Base-by-base conservation (phyloP, 2,113 vertebrate genomes). In the Tragulus kanchil region DNA sequence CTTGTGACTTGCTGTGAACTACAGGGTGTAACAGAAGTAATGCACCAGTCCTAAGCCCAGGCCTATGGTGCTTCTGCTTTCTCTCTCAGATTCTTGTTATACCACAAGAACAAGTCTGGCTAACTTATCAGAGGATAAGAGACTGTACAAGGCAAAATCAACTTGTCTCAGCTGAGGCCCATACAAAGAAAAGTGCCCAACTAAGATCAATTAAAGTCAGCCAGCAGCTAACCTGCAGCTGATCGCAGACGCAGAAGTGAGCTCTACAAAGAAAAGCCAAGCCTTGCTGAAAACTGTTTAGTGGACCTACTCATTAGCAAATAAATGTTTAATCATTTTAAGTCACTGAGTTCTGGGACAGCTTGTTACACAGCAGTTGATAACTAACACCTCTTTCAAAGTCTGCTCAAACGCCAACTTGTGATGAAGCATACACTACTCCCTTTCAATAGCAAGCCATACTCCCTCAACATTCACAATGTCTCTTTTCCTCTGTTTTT, bases 301-400 rank as follows among this genome's bases (percentile, higher is more conserved):
- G 31, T 6, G 84, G 42, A 59, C 23, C 71, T 85, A 71, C 26
- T 92, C 54, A 67, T 26, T 8, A 92, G 73, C 21, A 36, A 45
- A 94, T 17, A 89, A 82, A 69, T 28, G 31, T 67, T 94, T 81
- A 90, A 90, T 19, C 90, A 48, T 86, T 77, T 86, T 83, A 89
- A 95, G 81, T 31, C 56, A 87, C 5, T 86, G 58, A 96, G 48
- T 83, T 92, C 82, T n/a, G 19, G 54, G 28, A 36, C 25, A 64
- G 56, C 61, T 73, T 97, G 48, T 61, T 77, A 89, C 67, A 23
- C 3, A 92, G 19, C 5, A 92, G 61, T 48, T 94, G 62, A 71
- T 52, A 95, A 90, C 3, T 78, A 42, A 77, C 6, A 82, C 19
- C 31, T 86, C 45, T 65, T 90, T 71, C 50, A 87, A 89, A 92